Conservation (phyloP, 2,797 vertebrate species). For the Macropus fuliginosus region DNA sequence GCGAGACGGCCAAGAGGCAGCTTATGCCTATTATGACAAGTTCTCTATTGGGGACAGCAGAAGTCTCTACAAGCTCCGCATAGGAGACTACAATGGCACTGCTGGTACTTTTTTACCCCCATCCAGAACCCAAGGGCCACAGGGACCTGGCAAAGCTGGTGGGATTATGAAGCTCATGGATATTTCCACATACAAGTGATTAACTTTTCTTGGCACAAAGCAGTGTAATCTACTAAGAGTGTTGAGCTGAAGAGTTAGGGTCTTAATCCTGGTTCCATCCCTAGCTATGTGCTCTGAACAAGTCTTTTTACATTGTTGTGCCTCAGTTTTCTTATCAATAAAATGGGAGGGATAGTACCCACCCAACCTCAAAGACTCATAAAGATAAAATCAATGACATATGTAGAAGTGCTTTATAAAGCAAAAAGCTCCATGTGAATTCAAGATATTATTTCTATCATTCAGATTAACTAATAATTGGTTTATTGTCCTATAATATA, state of each 20-base stretch:
- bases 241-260: too few species aligned
- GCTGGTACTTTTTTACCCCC: conserved; percentile 87
- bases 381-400: neutral
- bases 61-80: conserved; percentile 94
- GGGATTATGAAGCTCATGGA: neutral
- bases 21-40: conserved; percentile 94
- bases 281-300: neutral
- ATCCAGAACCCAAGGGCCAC: neutral
- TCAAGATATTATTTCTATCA: conserved; percentile 14
- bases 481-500: neutral
- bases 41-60: conserved; percentile 93
- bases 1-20: conserved; percentile 93
- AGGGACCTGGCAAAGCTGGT: fast-evolving
- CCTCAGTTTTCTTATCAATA: conserved; percentile 40
- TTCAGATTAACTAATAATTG: neutral
- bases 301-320: neutral
- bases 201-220: neutral
- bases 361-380: neutral
- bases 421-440: neutral
- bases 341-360: neutral
- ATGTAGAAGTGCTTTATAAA: neutral
- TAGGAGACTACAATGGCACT: conserved; percentile 97
- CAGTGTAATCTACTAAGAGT: neutral
- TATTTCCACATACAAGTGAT: fast-evolving
- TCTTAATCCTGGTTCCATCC: neutral